Evolutionary conservation across 1,140 invertebrate species (phyloP).

Genomic region (Lerema accius): DNA sequence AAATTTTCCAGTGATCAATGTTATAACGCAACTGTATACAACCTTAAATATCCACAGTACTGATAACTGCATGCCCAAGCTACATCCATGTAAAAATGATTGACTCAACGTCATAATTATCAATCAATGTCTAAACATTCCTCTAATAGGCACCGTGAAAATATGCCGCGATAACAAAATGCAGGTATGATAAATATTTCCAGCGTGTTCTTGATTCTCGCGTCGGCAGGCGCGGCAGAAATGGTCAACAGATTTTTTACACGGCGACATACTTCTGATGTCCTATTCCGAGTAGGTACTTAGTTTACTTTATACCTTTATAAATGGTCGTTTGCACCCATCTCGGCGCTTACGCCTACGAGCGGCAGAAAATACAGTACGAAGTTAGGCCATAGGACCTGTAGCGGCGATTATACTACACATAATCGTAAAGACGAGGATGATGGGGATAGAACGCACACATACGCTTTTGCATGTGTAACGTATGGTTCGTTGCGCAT

Average conservation of each 20-base stretch:
- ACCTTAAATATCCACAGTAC: no score
- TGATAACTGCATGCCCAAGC: no score
- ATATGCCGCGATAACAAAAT: conserved; percentile 23
- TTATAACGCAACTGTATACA: no score
- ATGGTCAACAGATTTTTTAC: conserved; percentile 30
- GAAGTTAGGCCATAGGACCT: no score
- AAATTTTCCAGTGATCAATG: no score
- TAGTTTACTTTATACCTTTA: conserved; percentile 19
- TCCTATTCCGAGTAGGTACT: conserved; percentile 28
- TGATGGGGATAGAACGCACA: conserved; percentile 37
- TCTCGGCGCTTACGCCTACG: conserved; percentile 24
- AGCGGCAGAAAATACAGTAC: conserved; percentile 16
- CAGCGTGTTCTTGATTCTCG: conserved; percentile 27
- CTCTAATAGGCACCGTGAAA: conserved; percentile 15
- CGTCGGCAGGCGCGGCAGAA: conserved; percentile 18
- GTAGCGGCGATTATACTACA: conserved; percentile 6
- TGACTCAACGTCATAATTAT: no score
- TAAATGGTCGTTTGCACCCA: conserved; percentile 8
- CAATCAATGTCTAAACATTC: neutral
- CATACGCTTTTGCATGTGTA: conserved; percentile 37
- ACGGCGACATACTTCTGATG: conserved; percentile 22
- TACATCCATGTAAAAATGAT: no score
- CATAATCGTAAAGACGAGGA: conserved; percentile 36
- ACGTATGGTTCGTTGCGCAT: conserved; percentile 39
- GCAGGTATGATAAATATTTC: conserved; percentile 26